Conservation (phyloP, 2,888 invertebrate genomes). For the Diabrotica balteata region DNA sequence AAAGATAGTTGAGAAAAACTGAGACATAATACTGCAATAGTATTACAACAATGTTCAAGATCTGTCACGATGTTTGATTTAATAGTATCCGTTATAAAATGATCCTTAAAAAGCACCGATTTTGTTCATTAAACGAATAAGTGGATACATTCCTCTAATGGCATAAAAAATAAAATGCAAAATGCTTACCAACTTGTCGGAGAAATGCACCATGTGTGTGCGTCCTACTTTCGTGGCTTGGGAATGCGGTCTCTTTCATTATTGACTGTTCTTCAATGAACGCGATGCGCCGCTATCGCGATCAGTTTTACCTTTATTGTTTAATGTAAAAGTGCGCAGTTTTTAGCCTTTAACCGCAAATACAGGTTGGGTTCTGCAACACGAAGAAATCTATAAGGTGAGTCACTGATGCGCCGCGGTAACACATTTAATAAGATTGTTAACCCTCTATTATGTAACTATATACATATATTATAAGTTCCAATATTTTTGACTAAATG, state of each 20-base stretch:
- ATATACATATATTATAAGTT: neutral
- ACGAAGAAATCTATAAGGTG: neutral
- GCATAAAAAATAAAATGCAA: too few species aligned
- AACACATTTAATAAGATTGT: neutral
- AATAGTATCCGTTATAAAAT: too few species aligned
- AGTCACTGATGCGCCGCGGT: too few species aligned
- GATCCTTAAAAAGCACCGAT: too few species aligned
- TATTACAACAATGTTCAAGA: too few species aligned
- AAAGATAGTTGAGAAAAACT: too few species aligned
- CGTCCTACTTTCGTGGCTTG: conserved; percentile 24
- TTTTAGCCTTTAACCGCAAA: conserved; percentile 9
- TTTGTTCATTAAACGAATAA: too few species aligned
- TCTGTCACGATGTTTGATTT: too few species aligned
- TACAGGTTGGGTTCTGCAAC: neutral
- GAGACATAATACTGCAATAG: too few species aligned
- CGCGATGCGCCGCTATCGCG: conserved; percentile 7
- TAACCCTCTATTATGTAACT: neutral
- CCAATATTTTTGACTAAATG: neutral
- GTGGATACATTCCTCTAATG: too few species aligned
- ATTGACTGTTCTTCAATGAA: conserved; percentile 17
- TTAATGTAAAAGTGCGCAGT: conserved; percentile 16
- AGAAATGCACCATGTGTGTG: conserved; percentile 7
- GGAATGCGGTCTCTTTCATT: conserved; percentile 27
- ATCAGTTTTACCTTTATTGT: conserved; percentile 21
- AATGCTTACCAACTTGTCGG: neutral